These are phyloP conservation scores for Subanguina moxae DNA, from an alignment of 1,140 invertebrate species.

Conservation along the genomic window DNA sequence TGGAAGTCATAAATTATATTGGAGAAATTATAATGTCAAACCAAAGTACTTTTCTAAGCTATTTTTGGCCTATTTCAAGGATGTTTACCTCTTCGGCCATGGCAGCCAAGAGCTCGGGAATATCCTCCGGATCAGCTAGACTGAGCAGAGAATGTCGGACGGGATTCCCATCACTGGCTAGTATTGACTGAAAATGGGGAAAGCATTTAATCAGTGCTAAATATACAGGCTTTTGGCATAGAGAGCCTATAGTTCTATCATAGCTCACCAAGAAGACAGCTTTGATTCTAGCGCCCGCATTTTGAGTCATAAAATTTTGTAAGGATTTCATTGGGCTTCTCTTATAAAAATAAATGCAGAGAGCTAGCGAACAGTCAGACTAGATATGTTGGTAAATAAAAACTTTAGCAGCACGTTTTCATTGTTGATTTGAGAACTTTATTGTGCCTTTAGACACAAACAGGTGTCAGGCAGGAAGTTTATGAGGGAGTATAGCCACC, in stretches of 20 bases:
- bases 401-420: no score
- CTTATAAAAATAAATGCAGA: no score
- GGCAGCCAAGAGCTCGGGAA: constrained; percentile 36
- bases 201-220: neutral
- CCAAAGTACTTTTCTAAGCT: no score
- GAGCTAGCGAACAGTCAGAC: no score
- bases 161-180: constrained; percentile 27
- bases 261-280: constrained; percentile 8
- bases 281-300: constrained; percentile 16
- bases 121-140: constrained; percentile 32
- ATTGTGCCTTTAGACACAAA: no score
- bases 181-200: constrained; percentile 27
- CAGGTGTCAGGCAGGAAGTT: no score
- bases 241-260: constrained; percentile 9
- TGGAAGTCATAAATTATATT: no score
- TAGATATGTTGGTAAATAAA: no score
- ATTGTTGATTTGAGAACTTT: no score
- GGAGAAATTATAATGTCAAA: no score
- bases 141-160: constrained; percentile 36
- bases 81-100: constrained; percentile 41
- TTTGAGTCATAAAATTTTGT: constrained; percentile 32
- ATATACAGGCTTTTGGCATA: constrained; percentile 2
- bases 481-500: no score
- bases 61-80: no score
- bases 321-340: constrained; percentile 10